These are phyloP conservation scores for Phyllotreta cruciferae DNA, from an alignment of 2,888 invertebrate genomes.

Conservation along the genomic window DNA sequence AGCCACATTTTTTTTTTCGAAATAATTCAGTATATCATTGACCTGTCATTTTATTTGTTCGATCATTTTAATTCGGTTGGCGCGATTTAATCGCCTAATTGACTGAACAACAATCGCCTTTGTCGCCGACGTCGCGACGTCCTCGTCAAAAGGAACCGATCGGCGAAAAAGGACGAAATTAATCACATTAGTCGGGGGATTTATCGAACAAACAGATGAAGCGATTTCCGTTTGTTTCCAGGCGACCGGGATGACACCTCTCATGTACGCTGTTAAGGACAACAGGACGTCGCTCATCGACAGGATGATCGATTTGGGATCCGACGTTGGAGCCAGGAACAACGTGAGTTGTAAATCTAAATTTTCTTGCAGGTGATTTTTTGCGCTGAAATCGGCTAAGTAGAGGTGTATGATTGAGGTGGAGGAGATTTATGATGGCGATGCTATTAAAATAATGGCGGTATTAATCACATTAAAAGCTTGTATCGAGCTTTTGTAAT, in stretches of 20 bases:
- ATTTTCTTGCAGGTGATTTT: background rate
- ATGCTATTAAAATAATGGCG: background rate
- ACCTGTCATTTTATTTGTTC: too few species aligned
- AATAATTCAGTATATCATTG: too few species aligned
- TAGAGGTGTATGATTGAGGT: too few species aligned
- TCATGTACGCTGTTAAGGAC: conserved; percentile 96
- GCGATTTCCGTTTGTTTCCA: conserved; percentile 62
- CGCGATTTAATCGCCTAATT: too few species aligned
- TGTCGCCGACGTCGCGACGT: background rate
- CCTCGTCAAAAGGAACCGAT: conserved; percentile 3
- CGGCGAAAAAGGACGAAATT: conserved; percentile 6
- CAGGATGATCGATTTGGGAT: conserved; percentile 90
- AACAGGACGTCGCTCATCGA: conserved; percentile 91
- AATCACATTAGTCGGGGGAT: conserved; percentile 24
- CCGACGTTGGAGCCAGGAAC: conserved; percentile 88
- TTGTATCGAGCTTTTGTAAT: too few species aligned
- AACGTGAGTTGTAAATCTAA: conserved; percentile 85
- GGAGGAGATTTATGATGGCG: too few species aligned
- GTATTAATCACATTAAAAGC: too few species aligned
- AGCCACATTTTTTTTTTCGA: too few species aligned
- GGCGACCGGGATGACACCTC: conserved; percentile 92
- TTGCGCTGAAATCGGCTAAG: too few species aligned
- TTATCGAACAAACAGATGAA: conserved; percentile 55
- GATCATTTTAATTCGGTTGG: too few species aligned
- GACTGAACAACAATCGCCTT: background rate